These are phyloP conservation scores for Brachyptera risi DNA, from an alignment of 2,888 invertebrate genomes.

Conservation along the genomic window DNA sequence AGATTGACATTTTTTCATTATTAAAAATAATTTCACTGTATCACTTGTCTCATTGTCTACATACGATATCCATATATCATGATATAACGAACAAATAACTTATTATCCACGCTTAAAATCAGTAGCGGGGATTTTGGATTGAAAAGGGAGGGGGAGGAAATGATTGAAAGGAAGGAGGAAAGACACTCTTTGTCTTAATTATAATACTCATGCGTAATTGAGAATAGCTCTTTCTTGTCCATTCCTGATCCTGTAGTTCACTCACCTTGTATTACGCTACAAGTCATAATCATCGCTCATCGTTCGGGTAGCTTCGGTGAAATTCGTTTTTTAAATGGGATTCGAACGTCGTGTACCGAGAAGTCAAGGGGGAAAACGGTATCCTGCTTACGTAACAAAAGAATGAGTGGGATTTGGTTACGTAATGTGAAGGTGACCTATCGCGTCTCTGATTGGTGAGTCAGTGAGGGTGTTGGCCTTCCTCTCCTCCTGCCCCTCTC, in stretches of 20 bases:
- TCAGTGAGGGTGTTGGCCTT: conserved; percentile 52
- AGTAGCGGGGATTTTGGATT: too few species aligned
- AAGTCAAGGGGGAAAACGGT: conserved; percentile 29
- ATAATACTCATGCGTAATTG: conserved; percentile 10
- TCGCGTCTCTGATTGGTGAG: conserved; percentile 49
- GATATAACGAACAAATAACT: too few species aligned
- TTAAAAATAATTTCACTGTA: too few species aligned
- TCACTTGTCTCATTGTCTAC: too few species aligned
- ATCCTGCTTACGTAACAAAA: conserved; percentile 28
- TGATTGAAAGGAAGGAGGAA: too few species aligned
- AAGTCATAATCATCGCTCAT: conserved; percentile 3
- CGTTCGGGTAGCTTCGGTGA: conserved; percentile 15
- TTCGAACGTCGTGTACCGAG: background rate
- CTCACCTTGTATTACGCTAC: conserved; percentile 30
- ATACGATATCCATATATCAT: too few species aligned
- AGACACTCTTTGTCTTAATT: too few species aligned
- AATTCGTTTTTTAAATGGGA: conserved; percentile 16
- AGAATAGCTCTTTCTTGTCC: conserved; percentile 14
- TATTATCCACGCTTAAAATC: too few species aligned
- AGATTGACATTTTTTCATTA: too few species aligned
- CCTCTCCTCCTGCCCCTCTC: conserved; percentile 42
- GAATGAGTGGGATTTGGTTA: conserved; percentile 36
- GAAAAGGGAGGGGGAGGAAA: too few species aligned
- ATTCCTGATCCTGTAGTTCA: conserved; percentile 25
- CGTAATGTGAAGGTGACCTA: conserved; percentile 51